Percentiles rank a stretch among this genome's conserved stretches.
phyloP scores from a whole-genome alignment of 2,888 invertebrate species.

The Sipunculus nudus region DNA sequence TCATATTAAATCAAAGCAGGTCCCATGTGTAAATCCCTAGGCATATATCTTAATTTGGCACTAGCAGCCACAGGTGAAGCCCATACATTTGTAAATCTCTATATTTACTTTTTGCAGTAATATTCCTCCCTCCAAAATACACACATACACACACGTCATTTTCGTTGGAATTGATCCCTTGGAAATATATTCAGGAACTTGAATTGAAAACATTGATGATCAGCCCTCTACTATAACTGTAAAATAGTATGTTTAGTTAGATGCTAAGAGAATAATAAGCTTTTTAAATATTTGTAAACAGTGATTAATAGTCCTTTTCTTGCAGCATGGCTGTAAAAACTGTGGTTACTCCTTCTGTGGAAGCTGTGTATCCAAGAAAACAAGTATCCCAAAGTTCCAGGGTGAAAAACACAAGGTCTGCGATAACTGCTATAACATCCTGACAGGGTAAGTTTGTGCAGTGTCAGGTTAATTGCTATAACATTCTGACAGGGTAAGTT shows the following conservation, averaged over 20 bases:
- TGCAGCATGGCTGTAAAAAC: slow-evolving; percentile 82
- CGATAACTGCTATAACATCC: slow-evolving; percentile 69
- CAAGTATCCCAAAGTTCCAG: slow-evolving; percentile 73
- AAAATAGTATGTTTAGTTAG: slow-evolving; percentile 2
- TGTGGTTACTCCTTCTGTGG: slow-evolving; percentile 86
- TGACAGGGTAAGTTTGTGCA: slow-evolving; percentile 59
- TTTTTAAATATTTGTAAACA: background rate
- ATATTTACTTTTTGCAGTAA: too few species aligned
- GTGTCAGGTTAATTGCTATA: slow-evolving; percentile 71
- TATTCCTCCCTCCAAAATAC: too few species aligned
- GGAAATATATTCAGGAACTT: too few species aligned
- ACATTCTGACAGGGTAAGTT: slow-evolving; percentile 60
- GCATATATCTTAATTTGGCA: too few species aligned
- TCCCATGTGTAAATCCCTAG: too few species aligned
- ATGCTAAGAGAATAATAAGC: too few species aligned
- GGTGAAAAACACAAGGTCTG: slow-evolving; percentile 77
- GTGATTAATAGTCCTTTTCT: slow-evolving; percentile 12
- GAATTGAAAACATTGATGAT: background rate
- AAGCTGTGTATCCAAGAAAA: slow-evolving; percentile 80
- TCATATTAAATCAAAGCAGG: too few species aligned
- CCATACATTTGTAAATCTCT: too few species aligned
- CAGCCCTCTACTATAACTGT: background rate
- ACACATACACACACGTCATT: too few species aligned
- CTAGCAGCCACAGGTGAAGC: too few species aligned
- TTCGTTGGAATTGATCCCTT: too few species aligned